These are phyloP conservation scores for Echinarachnius parma DNA, from an alignment of 53 echinoderm and acorn worm genomes.

Conservation along the genomic window DNA sequence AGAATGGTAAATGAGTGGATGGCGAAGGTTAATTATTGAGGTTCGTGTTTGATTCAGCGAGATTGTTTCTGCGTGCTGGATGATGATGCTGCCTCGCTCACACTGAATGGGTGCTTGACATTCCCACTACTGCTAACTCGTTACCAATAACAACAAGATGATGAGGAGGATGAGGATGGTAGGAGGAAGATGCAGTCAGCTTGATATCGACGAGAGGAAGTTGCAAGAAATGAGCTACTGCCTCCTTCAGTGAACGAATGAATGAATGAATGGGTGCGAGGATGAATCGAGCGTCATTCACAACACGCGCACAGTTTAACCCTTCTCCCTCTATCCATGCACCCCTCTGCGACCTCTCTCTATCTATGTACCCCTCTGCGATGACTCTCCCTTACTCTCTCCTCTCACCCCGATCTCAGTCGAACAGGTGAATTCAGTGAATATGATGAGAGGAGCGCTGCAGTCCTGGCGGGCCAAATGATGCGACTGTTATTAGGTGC, in stretches of 20 bases:
- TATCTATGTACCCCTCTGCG: slow-evolving; percentile 1
- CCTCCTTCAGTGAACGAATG: slow-evolving; percentile 18
- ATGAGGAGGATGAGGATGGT: slow-evolving; percentile 31
- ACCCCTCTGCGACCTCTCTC: not conserved
- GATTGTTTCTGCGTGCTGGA: too few relatives aligned
- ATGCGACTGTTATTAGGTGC: slow-evolving; percentile 26
- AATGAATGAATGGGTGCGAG: slow-evolving; percentile 20
- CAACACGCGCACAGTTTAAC: slow-evolving; percentile 19
- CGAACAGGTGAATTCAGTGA: not conserved
- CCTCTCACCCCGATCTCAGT: not conserved
- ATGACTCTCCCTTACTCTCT: not conserved
- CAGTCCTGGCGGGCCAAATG: not conserved
- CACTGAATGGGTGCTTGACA: slow-evolving; percentile 8
- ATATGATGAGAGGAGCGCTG: not conserved
- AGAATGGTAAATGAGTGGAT: slow-evolving; percentile 37
- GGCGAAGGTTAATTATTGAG: slow-evolving; percentile 40
- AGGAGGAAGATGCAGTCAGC: too few relatives aligned
- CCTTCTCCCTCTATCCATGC: not conserved
- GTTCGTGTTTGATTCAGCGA: too few relatives aligned
- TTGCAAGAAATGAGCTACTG: slow-evolving; percentile 44
- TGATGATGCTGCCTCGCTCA: not conserved
- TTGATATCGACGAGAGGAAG: slow-evolving; percentile 28
- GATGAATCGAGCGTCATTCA: slow-evolving; percentile 38
- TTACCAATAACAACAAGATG: slow-evolving; percentile 36
- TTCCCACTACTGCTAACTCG: slow-evolving; percentile 23